A percentile compares a stretch with the other conserved stretches of the same genome.
These are phyloP conservation scores for Psephotus haematonotus DNA, from an alignment of 2,113 vertebrate genomes.

Conservation along the genomic window DNA sequence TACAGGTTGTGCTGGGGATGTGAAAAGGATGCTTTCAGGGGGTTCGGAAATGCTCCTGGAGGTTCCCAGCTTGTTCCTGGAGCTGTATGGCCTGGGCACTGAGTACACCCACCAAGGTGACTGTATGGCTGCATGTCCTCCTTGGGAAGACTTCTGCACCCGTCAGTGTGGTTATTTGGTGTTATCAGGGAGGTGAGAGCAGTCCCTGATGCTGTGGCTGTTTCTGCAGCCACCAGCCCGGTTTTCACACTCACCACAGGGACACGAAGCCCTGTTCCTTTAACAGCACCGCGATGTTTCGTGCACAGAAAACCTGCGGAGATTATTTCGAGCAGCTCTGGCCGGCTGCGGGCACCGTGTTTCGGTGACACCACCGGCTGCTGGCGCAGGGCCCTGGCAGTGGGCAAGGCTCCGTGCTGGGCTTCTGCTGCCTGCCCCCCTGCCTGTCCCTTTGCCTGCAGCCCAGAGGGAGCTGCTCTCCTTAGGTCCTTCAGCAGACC, in stretches of 20 bases:
- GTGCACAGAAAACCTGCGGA: fast-evolving
- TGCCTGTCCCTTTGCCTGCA: not conserved
- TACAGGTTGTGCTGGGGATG: not conserved
- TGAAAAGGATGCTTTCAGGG: not conserved
- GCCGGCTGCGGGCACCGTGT: not conserved
- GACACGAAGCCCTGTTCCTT: not conserved
- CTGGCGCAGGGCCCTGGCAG: not conserved
- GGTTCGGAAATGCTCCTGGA: not conserved
- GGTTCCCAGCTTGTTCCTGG: too few relatives aligned
- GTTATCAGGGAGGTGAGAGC: fast-evolving
- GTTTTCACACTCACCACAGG: fast-evolving
- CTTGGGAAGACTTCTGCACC: not conserved
- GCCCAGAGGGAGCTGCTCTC: not conserved
- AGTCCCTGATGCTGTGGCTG: fast-evolving
- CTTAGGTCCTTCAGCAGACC: not conserved
- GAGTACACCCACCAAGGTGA: not conserved
- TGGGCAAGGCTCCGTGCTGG: not conserved
- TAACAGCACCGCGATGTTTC: not conserved
- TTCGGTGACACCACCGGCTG: not conserved
- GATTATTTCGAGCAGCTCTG: slow-evolving; percentile 1
- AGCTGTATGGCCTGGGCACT: not conserved
- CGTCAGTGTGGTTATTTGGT: not conserved
- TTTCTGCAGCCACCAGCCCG: not conserved
- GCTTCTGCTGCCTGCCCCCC: not conserved
- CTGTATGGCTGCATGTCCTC: not conserved